phyloP scores from a whole-genome alignment of 2,797 vertebrate species.

The Iguana delicatissima region DNA sequence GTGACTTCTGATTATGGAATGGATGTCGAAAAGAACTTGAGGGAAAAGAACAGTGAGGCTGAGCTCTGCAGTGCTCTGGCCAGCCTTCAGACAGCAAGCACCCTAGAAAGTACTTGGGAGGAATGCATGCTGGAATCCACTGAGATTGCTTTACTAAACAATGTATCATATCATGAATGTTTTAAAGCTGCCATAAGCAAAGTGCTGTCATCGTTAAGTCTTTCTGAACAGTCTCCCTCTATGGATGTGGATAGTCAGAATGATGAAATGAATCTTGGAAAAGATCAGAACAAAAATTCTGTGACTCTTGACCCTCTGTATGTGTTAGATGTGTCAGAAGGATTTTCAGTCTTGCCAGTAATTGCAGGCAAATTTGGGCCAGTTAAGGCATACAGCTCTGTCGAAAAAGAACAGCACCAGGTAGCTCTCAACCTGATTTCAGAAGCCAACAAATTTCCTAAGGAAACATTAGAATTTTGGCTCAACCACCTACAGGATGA shows the following conservation, averaged over 20 bases:
- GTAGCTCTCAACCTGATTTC: slow-evolving; percentile 86
- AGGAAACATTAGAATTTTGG: slow-evolving; percentile 92
- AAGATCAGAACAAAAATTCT: slow-evolving; percentile 37
- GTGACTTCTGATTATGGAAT: slow-evolving; percentile 73
- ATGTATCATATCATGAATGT: slow-evolving; percentile 86
- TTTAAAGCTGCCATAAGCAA: slow-evolving; percentile 87
- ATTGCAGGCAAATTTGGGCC: slow-evolving; percentile 88
- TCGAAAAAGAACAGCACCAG: slow-evolving; percentile 94
- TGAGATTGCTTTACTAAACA: slow-evolving; percentile 94
- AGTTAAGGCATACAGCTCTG: slow-evolving; percentile 92
- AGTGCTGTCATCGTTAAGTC: slow-evolving; percentile 82
- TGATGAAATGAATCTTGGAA: slow-evolving; percentile 44
- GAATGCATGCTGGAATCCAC: slow-evolving; percentile 89
- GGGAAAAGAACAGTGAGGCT: slow-evolving; percentile 82
- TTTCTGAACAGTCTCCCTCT: slow-evolving; percentile 61
- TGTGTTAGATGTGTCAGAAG: slow-evolving; percentile 95
- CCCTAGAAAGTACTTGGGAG: slow-evolving; percentile 68
- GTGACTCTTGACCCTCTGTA: slow-evolving; percentile 81
- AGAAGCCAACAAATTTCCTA: slow-evolving; percentile 84
- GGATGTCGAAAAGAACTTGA: slow-evolving; percentile 67
- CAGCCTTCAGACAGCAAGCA: slow-evolving; percentile 86
- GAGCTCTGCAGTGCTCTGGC: slow-evolving; percentile 93
- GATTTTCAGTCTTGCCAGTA: slow-evolving; percentile 93
- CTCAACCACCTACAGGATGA: slow-evolving; percentile 91
- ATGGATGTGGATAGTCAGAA: slow-evolving; percentile 62